Conservation (phyloP, 2,888 invertebrate genomes). For the Eurois occulta region DNA sequence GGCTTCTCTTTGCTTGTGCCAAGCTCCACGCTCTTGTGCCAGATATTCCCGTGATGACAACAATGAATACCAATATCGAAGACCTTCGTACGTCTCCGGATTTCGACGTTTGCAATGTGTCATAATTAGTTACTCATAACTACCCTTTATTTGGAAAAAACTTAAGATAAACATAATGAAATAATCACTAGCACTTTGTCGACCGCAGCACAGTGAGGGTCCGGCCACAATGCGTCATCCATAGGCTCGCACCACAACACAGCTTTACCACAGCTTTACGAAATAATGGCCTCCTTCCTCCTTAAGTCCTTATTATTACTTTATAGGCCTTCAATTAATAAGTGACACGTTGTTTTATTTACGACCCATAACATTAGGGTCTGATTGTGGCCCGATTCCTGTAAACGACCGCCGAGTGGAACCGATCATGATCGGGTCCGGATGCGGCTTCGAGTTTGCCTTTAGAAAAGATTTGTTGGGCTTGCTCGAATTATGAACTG, state of each 20-base stretch:
- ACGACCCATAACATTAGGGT: constrained; percentile 37
- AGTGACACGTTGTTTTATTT: constrained; percentile 51
- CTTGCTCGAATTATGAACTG: neutral
- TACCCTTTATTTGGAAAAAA: neutral
- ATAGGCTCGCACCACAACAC: neutral
- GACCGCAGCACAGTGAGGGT: neutral
- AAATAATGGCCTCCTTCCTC: constrained; percentile 22
- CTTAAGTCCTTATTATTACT: constrained; percentile 25
- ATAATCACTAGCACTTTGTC: neutral
- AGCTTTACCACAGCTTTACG: constrained; percentile 30
- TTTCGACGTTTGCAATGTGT: no score
- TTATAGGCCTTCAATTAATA: constrained; percentile 55
- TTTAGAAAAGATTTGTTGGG: neutral
- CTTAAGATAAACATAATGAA: constrained; percentile 3
- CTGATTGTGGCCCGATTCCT: constrained; percentile 43
- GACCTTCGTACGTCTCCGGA: no score
- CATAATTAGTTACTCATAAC: no score
- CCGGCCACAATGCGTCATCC: constrained; percentile 13
- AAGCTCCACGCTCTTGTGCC: neutral
- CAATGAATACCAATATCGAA: neutral
- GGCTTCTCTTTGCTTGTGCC: no score
- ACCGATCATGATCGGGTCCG: constrained; percentile 28
- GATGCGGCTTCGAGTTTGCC: constrained; percentile 19
- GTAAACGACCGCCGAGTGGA: constrained; percentile 12
- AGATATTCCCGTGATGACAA: neutral